Evolutionary conservation across 1,140 invertebrate genomes (phyloP).

Genomic region (Pinna nobilis): DNA sequence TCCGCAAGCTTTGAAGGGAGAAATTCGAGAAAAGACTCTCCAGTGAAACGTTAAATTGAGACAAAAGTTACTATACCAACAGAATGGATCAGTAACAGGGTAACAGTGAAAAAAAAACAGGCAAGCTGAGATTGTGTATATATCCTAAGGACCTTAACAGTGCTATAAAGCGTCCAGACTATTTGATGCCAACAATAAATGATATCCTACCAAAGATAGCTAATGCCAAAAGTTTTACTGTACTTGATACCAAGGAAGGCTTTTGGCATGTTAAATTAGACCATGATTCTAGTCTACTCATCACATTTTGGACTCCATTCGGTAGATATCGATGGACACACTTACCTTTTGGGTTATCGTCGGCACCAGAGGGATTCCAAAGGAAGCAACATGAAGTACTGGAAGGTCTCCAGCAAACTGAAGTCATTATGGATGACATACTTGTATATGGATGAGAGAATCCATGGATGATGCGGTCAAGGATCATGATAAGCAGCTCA

Average conservation of each 20-base stretch:
- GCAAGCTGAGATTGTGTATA: slow-evolving; percentile 48
- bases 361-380: slow-evolving; percentile 43
- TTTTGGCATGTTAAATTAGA: slow-evolving; percentile 66
- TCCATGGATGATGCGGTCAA: background rate
- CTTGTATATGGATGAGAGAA: slow-evolving; percentile 44
- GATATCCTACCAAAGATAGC: slow-evolving; percentile 43
- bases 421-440: slow-evolving; percentile 36
- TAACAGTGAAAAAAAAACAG: slow-evolving; percentile 75
- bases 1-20: slow-evolving; percentile 44
- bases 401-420: slow-evolving; percentile 35
- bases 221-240: slow-evolving; percentile 73
- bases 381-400: slow-evolving; percentile 34
- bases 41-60: too few relatives aligned
- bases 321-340: slow-evolving; percentile 41
- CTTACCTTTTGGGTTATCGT: slow-evolving; percentile 39
- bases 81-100: slow-evolving; percentile 75
- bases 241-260: slow-evolving; percentile 74
- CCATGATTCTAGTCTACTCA: slow-evolving; percentile 35
- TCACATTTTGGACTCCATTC: slow-evolving; percentile 46
- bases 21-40: slow-evolving; percentile 32
- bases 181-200: slow-evolving; percentile 36
- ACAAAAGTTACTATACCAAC: slow-evolving; percentile 66
- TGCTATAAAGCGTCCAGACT: slow-evolving; percentile 37
- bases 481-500: slow-evolving; percentile 43
- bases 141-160: slow-evolving; percentile 42